phyloP scores from a whole-genome alignment of 2,888 invertebrate species.

The Plemyria rubiginata region DNA sequence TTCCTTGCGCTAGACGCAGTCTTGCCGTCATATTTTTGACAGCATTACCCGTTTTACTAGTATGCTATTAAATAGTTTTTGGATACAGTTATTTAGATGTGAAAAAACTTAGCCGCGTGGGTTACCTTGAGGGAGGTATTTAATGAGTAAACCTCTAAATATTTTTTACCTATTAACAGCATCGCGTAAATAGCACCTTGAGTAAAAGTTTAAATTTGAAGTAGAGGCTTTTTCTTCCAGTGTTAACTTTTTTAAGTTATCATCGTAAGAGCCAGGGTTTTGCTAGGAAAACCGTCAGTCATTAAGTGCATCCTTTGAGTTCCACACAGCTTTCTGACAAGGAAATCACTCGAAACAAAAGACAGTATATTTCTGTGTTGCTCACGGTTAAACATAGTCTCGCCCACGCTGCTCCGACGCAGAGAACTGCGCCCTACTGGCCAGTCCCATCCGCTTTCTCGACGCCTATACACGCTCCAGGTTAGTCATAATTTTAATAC shows the following conservation, averaged over 20 bases:
- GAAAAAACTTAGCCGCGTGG: too few species aligned
- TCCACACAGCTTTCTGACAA: constrained; percentile 58
- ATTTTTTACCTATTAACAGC: too few species aligned
- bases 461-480: constrained; percentile 76
- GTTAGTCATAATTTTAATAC: constrained; percentile 61
- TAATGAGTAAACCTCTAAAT: too few species aligned
- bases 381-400: constrained; percentile 82
- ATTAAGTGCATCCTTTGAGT: constrained; percentile 42
- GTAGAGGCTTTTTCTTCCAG: too few species aligned
- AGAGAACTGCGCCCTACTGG: constrained; percentile 55
- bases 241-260: not conserved
- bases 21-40: too few species aligned
- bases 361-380: constrained; percentile 81
- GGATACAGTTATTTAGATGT: too few species aligned
- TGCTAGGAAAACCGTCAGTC: constrained; percentile 49
- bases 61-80: too few species aligned
- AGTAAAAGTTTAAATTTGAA: not conserved
- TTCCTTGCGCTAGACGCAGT: too few species aligned
- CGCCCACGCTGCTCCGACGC: constrained; percentile 72
- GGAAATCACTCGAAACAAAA: constrained; percentile 79
- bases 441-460: constrained; percentile 77
- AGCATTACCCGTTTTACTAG: too few species aligned
- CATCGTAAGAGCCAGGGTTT: constrained; percentile 2
- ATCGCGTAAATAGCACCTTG: too few species aligned
- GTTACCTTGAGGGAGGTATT: too few species aligned